Evolutionary conservation across 2,888 invertebrate genomes (phyloP), one percentile per base, ranked within the genome.

Genomic region (Callyntrura sp.): DNA sequence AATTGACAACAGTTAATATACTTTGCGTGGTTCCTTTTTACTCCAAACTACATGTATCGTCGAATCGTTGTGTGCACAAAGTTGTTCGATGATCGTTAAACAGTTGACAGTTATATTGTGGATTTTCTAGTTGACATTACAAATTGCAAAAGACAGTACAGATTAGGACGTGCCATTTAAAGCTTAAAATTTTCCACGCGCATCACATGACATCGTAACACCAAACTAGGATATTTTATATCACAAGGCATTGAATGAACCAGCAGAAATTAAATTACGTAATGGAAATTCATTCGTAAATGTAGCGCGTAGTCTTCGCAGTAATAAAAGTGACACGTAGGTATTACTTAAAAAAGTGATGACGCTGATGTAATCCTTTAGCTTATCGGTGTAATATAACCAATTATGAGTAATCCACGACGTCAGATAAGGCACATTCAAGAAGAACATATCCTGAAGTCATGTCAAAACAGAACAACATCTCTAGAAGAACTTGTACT

Each of bases 1-100:
- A 83, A 83, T 83, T 83, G 68, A 60, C 60, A 65, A 14, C 5
- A 65, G 28, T 65, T 65, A 28, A 65, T 35, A 35, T 1, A 28
- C 65, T 65, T 65, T 1, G 9, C 62, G 4, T 62, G 23, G 11
- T 51, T 51, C 3, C 23, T 57, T 57, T 57, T 14, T 17, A 3
- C 14, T 14, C 1, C 51, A 51, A 51, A 35, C 35, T 35, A 35
- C 35, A 6, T 35, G 35, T 35, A 35, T 35, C 35, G 35, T 35
- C n/a, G n/a, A n/a, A n/a, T 48, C 48, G 48, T 51, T 51, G 1
- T 51, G 51, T 51, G 51, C 14, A n/a, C 51, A 51, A 51, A 51
- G 51, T 51, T 51, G 51, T 11, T 14, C 51, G 9, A 62, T 12
- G 23, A 23, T 11, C 62, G n/a, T 62, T 62, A 6, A 6, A 35